phyloP scores from a whole-genome alignment of 2,797 vertebrate species.

The Fistularia commersonii region DNA sequence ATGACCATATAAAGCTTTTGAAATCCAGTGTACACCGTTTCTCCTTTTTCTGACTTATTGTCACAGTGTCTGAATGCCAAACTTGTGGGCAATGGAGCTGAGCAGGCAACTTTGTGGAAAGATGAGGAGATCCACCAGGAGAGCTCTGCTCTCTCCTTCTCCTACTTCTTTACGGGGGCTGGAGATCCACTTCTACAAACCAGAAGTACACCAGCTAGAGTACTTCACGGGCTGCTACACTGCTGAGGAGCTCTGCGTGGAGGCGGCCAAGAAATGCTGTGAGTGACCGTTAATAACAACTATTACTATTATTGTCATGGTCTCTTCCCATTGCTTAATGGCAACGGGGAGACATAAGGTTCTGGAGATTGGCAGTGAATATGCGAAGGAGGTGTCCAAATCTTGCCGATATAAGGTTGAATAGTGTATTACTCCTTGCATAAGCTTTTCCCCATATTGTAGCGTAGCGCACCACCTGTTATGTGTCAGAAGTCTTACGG shows the following conservation, averaged over 20 bases:
- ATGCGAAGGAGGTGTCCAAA: too few relatives aligned
- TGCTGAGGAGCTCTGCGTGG: conserved; percentile 85
- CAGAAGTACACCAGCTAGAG: conserved; percentile 72
- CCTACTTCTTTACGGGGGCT: conserved; percentile 74
- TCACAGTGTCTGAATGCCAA: conserved; percentile 83
- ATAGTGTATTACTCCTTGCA: too few relatives aligned
- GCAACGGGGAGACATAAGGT: background rate
- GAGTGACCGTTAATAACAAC: conserved; percentile 38
- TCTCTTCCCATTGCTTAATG: background rate
- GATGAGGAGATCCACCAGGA: conserved; percentile 85
- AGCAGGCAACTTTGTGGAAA: conserved; percentile 97
- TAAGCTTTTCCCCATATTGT: too few relatives aligned
- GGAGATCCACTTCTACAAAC: conserved; percentile 85
- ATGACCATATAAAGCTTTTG: background rate
- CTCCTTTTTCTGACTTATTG: conserved; percentile 4
- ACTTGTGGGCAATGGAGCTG: conserved; percentile 81
- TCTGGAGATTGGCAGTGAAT: background rate
- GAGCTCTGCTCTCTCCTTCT: conserved; percentile 65
- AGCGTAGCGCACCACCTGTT: too few relatives aligned
- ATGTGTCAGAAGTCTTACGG: too few relatives aligned
- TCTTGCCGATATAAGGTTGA: too few relatives aligned
- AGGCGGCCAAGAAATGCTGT: conserved; percentile 88
- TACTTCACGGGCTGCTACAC: conserved; percentile 81
- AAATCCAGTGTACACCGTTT: background rate
- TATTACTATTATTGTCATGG: background rate